These are phyloP conservation scores for Cyphomyrus plagiostoma DNA, from an alignment of 2,113 vertebrate genomes.

Conservation along the genomic window DNA sequence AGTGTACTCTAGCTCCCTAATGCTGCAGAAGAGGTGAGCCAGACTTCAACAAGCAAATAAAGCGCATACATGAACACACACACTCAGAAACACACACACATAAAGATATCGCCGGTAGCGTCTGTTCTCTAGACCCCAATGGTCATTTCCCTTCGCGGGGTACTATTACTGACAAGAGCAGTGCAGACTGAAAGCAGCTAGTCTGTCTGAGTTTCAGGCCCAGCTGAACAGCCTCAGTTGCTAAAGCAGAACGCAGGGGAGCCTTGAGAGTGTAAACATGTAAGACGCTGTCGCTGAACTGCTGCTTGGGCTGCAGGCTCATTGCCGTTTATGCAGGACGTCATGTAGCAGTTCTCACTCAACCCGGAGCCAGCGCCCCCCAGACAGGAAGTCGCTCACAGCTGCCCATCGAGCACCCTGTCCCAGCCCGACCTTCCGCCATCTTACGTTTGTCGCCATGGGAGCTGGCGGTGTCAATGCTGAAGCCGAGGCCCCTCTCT, in stretches of 20 bases:
- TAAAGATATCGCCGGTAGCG: neutral
- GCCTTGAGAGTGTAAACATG: too few species aligned
- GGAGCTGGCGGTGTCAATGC: neutral
- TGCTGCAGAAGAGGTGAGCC: neutral
- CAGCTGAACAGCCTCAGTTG: neutral
- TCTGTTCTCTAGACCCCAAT: neutral
- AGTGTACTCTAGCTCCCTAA: neutral
- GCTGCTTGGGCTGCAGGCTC: neutral
- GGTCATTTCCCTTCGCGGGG: neutral
- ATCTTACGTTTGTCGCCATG: neutral
- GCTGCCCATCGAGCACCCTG: neutral
- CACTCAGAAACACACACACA: neutral
- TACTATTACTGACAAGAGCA: neutral
- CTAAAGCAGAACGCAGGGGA: neutral
- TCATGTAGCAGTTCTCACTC: neutral
- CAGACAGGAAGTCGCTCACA: conserved; percentile 4
- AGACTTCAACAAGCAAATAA: neutral
- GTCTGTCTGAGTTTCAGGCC: neutral
- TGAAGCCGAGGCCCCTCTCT: neutral
- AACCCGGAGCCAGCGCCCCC: neutral
- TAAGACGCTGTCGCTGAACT: neutral
- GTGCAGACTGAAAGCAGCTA: neutral
- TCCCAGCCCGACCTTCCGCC: neutral
- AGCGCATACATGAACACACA: neutral
- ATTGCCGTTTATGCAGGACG: neutral